Conservation (phyloP, 2,888 invertebrate species). For the Leptopilina syphax region DNA sequence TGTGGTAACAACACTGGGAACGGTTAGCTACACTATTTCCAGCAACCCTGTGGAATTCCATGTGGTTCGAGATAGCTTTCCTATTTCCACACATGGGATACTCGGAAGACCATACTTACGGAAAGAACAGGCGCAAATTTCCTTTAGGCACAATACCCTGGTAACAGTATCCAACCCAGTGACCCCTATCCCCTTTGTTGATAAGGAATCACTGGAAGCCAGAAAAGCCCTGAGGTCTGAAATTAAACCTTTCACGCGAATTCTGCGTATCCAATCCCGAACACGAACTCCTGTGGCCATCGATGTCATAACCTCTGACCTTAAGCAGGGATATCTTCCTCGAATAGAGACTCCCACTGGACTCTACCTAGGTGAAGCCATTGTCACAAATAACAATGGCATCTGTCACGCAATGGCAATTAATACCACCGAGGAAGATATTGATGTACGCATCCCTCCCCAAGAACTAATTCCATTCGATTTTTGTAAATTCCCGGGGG, state of each 20-base stretch:
- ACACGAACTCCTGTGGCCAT: neutral
- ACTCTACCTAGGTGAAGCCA: neutral
- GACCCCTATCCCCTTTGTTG: neutral
- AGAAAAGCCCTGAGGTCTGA: no score
- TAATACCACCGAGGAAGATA: neutral
- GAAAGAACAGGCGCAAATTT: constrained; percentile 1
- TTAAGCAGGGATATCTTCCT: neutral
- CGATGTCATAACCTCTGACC: neutral
- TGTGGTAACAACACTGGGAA: neutral
- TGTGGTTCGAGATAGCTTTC: neutral
- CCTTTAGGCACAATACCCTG: neutral
- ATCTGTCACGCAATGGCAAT: neutral
- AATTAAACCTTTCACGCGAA: neutral
- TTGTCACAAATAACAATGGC: neutral
- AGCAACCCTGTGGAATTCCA: neutral
- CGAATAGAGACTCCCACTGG: neutral
- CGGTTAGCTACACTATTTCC: neutral
- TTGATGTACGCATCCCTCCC: neutral
- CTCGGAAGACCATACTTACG: neutral
- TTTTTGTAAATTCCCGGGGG: neutral
- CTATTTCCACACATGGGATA: neutral
- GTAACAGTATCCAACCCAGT: neutral
- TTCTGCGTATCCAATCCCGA: neutral
- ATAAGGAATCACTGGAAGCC: no score
- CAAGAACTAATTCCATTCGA: neutral